phyloP scores from a whole-genome alignment of 2,113 vertebrate species.

The Tragelaphus buxtoni region DNA sequence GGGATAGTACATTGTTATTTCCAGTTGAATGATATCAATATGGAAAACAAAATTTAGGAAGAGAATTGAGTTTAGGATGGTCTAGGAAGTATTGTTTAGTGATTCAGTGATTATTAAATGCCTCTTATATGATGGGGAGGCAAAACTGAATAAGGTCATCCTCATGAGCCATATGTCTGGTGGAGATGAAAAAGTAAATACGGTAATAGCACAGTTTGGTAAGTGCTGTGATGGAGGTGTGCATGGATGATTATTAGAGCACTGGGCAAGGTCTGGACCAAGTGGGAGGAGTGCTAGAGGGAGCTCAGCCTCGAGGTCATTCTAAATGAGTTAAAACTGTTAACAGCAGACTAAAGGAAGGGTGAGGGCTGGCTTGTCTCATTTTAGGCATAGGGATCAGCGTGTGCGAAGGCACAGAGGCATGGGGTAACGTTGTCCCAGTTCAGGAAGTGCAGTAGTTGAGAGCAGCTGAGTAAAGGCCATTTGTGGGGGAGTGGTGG shows the following conservation, averaged over 20 bases:
- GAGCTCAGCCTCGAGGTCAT: not conserved
- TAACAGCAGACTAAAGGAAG: not conserved
- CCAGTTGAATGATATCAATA: not conserved
- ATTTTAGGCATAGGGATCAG: not conserved
- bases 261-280: not conserved
- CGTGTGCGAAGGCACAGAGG: not conserved
- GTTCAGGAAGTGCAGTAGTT: not conserved
- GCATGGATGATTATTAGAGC: not conserved
- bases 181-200: not conserved
- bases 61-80: not conserved
- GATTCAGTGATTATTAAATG: not conserved
- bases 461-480: not conserved
- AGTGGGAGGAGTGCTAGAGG: not conserved
- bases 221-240: not conserved
- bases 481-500: not conserved
- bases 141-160: not conserved
- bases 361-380: not conserved
- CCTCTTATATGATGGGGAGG: not conserved
- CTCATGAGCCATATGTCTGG: not conserved
- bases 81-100: not conserved
- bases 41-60: not conserved
- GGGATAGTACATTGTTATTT: not conserved
- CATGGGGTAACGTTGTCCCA: not conserved
- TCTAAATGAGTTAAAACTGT: not conserved
- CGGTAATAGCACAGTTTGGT: not conserved